Evolutionary conservation across 2,888 invertebrate genomes (phyloP).

Genomic region (Alitta virens): DNA sequence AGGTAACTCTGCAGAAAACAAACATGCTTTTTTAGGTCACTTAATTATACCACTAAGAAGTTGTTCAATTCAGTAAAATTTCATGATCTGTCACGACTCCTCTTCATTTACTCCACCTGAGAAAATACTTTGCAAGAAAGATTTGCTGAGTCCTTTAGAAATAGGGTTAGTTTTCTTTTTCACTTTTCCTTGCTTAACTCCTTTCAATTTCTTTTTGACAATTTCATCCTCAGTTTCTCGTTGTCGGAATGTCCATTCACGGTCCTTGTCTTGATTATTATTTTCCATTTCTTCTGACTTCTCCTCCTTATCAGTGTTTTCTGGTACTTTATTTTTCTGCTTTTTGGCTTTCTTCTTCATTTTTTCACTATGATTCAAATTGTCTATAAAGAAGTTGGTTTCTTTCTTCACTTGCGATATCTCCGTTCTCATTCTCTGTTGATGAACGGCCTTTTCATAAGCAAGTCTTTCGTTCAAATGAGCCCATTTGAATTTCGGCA

Average conservation of each 20-base stretch:
- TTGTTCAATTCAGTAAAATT: no score
- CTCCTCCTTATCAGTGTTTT: constrained; percentile 26
- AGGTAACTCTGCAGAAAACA: no score
- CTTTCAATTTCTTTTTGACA: constrained; percentile 24
- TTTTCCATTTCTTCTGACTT: constrained; percentile 4
- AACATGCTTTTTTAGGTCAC: no score
- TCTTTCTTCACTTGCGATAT: constrained; percentile 89
- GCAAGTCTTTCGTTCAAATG: constrained; percentile 90
- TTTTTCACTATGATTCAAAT: constrained; percentile 74
- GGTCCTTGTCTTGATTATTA: constrained; percentile 21
- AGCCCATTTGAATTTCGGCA: constrained; percentile 92
- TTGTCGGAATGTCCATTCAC: constrained; percentile 31
- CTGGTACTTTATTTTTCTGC: constrained; percentile 17
- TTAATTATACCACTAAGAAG: no score
- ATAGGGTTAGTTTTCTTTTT: background rate
- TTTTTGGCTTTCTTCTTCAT: constrained; percentile 52
- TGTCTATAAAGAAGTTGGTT: constrained; percentile 77
- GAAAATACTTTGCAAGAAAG: constrained; percentile 39
- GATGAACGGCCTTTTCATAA: constrained; percentile 85
- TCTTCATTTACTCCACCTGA: constrained; percentile 28
- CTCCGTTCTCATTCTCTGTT: constrained; percentile 81
- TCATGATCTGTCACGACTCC: background rate
- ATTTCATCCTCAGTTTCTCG: constrained; percentile 45
- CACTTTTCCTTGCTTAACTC: background rate
- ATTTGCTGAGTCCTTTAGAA: constrained; percentile 23